These are phyloP conservation scores for Andrena haemorrhoa DNA, from an alignment of 2,888 invertebrate genomes.

Conservation along the genomic window DNA sequence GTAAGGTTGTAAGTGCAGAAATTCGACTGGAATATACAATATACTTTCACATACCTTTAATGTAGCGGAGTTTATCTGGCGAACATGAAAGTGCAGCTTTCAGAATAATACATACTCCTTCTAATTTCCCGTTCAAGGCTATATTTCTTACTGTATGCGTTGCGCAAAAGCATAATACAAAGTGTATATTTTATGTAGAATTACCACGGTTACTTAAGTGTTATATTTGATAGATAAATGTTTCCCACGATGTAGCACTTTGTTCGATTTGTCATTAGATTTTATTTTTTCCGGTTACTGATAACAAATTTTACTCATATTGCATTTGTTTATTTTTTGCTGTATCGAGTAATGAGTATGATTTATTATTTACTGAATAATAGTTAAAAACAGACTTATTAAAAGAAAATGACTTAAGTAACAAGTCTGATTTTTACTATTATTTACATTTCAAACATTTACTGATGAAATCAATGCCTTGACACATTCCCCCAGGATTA, in stretches of 20 bases:
- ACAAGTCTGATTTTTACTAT: background rate
- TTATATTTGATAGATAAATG: background rate
- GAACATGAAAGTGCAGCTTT: conserved; percentile 8
- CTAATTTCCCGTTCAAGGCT: background rate
- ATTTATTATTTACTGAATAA: too few relatives aligned
- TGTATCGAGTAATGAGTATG: background rate
- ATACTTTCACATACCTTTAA: conserved; percentile 23
- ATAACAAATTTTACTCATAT: background rate
- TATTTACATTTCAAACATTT: conserved; percentile 6
- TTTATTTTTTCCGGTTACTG: background rate
- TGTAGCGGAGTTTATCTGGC: background rate
- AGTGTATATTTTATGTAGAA: background rate
- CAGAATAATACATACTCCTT: background rate
- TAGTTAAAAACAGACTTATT: too few relatives aligned
- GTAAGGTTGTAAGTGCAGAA: conserved; percentile 7
- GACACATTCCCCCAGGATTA: conserved; percentile 32
- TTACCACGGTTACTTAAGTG: background rate
- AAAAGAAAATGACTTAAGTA: background rate
- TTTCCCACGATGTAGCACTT: too few relatives aligned
- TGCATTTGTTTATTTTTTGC: background rate
- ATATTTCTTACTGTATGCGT: background rate
- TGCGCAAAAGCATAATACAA: background rate
- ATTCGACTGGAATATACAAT: background rate
- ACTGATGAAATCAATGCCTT: conserved; percentile 31
- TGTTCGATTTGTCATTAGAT: background rate